These are phyloP conservation scores for Leucophenga varia DNA, from an alignment of 1,140 invertebrate species.

Conservation along the genomic window DNA sequence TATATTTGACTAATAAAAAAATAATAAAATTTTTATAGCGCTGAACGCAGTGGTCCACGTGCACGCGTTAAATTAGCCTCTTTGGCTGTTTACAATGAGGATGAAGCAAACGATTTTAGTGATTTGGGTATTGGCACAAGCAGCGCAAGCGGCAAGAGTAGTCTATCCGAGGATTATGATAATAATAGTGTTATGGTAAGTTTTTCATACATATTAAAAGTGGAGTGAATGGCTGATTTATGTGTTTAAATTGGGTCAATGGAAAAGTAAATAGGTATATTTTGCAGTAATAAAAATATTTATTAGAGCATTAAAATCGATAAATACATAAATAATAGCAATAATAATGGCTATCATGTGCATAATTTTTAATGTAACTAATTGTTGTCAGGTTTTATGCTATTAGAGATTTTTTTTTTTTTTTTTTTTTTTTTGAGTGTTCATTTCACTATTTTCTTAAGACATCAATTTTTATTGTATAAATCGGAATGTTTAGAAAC, in stretches of 20 bases:
- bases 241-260: no score
- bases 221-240: no score
- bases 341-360: slow-evolving; percentile 21
- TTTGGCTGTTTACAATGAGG: slow-evolving; percentile 70
- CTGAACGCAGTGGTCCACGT: slow-evolving; percentile 57
- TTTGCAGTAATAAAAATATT: no score
- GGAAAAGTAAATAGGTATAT: no score
- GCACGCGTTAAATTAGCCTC: slow-evolving; percentile 60
- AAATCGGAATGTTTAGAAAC: slow-evolving; percentile 30
- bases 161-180: slow-evolving; percentile 70
- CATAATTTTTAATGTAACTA: slow-evolving; percentile 14
- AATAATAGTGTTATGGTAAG: slow-evolving; percentile 70
- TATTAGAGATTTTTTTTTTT: slow-evolving; percentile 7
- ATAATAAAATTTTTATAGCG: slow-evolving; percentile 47
- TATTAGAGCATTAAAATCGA: no score
- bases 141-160: slow-evolving; percentile 72
- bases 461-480: slow-evolving; percentile 11
- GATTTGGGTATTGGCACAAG: slow-evolving; percentile 79
- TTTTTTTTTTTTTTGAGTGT: slow-evolving; percentile 1
- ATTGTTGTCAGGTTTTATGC: slow-evolving; percentile 10
- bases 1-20: slow-evolving; percentile 1
- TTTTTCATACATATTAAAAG: no score
- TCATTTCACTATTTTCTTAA: slow-evolving; percentile 5
- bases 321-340: no score
- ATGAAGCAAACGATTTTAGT: slow-evolving; percentile 78